A percentile compares a stretch with the other conserved stretches of the same genome.
phyloP scores from a whole-genome alignment of 2,797 vertebrate species.

The Typhlichthys eigenmanni region DNA sequence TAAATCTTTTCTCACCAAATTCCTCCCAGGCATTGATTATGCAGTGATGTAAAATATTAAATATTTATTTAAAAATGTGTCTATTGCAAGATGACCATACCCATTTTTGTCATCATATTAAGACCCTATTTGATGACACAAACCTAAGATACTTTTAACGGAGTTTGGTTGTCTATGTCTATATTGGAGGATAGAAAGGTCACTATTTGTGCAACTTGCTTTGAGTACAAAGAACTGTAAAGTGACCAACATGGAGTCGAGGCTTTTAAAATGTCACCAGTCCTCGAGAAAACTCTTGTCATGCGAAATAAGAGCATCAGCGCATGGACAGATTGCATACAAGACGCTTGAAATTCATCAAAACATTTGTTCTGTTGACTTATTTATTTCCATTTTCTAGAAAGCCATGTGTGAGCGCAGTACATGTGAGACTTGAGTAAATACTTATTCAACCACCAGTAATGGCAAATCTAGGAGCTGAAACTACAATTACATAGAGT shows the following conservation, averaged over 20 bases:
- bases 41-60: too few species aligned
- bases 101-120: too few species aligned
- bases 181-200: conserved; percentile 2
- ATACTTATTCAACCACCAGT: too few species aligned
- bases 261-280: conserved; percentile 68
- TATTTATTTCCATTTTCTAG: conserved; percentile 69
- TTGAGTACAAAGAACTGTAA: conserved; percentile 13
- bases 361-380: conserved; percentile 71
- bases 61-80: too few species aligned
- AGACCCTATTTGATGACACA: too few species aligned
- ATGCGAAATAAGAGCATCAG: conserved; percentile 70
- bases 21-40: too few species aligned
- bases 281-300: conserved; percentile 58
- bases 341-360: conserved; percentile 61
- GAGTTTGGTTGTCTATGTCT: background rate
- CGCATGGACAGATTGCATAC: conserved; percentile 41
- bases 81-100: too few species aligned
- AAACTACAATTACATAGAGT: background rate
- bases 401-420: conserved; percentile 4
- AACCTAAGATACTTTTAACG: too few species aligned
- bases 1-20: too few species aligned
- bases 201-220: conserved; percentile 13
- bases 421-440: background rate
- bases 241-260: conserved; percentile 15
- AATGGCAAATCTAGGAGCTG: too few species aligned